phyloP scores from a whole-genome alignment of 2,888 invertebrate species.

The Caenorhabditis macrosperma region DNA sequence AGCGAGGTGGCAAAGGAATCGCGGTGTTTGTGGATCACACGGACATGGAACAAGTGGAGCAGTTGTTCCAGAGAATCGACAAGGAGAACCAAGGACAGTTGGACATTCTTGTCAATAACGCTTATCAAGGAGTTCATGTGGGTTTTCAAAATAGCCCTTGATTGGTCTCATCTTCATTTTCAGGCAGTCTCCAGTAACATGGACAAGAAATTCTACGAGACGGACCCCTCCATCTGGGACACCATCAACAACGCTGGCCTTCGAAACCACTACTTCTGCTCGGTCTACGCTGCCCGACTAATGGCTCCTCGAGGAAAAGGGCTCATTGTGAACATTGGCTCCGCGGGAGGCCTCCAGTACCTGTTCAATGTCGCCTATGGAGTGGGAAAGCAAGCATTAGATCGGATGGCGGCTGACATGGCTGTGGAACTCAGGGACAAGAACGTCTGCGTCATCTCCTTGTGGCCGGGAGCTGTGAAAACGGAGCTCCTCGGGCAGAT shows the following conservation, averaged over 20 bases:
- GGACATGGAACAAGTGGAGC: conserved; percentile 56
- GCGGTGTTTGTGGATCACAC: conserved; percentile 55
- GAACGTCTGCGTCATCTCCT: conserved; percentile 79
- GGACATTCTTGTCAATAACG: conserved; percentile 69
- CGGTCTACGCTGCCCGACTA: conserved; percentile 80
- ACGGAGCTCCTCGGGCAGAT: conserved; percentile 78
- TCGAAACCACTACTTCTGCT: conserved; percentile 81
- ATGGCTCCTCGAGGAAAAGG: conserved; percentile 74
- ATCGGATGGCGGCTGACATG: conserved; percentile 82
- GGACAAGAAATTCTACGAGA: conserved; percentile 80
- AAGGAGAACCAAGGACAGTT: conserved; percentile 22
- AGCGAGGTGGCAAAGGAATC: conserved; percentile 58
- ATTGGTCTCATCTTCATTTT: background rate
- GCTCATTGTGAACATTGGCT: conserved; percentile 82
- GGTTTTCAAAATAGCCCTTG: background rate
- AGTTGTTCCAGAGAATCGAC: conserved; percentile 43
- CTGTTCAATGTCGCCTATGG: conserved; percentile 82
- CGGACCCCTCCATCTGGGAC: conserved; percentile 80
- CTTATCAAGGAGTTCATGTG: conserved; percentile 60
- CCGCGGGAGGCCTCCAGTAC: conserved; percentile 81
- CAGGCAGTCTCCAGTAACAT: conserved; percentile 62
- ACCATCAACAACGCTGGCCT: conserved; percentile 66
- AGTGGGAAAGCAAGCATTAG: conserved; percentile 82
- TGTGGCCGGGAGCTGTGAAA: conserved; percentile 82
- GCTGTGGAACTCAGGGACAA: conserved; percentile 79